Base-by-base conservation (phyloP, 2,888 invertebrate genomes). In the Ophraella communa region DNA sequence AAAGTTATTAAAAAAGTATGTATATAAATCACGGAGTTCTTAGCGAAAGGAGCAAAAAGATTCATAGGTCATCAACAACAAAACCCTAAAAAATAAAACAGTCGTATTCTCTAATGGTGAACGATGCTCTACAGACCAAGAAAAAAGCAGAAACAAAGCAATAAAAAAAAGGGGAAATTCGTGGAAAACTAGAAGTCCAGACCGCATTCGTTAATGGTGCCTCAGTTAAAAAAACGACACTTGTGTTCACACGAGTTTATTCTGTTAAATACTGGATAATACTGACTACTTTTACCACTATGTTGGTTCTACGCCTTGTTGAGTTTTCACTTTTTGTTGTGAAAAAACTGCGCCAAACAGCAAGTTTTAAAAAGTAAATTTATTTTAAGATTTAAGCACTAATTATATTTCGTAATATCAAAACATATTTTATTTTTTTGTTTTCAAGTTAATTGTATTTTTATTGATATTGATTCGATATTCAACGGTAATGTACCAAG, bases 191-290 rank as follows among this genome's bases (percentile, higher is more conserved):
- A 10, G 45, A 20, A 45, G 45, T 45, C 20, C 45, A 45, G 20
- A 60, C 62, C 64, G 42, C 62, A 49, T 55, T n/a, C 35, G 66
- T 64, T 66, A 66, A 68, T 66, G 66, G 64, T 60, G 45, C 61
- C 65, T 58, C 61, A 52, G 63, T 62, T 59, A 51, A 68, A 65
- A 59, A 64, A 68, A 66, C 60, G 64, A 68, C 62, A 64, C 63
- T 58, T 24, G 21, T 24, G 58, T 58, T 58, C 58, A 39, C 58
- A 51, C 58, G 58, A 58, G 58, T 58, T 58, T 58, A 49, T 51
- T 49, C 35, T 39, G 33, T 45, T 39, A 58, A 58, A 58, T 51
- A 51, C 58, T 47, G 58, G 58, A 58, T 58, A 58, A 58, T 58
- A 23, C 27, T 10, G 39, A 39, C 58, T 58, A 58, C 58, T 58